These are phyloP conservation scores for Cryptotis parvus DNA, from an alignment of 2,113 vertebrate species.

Conservation along the genomic window DNA sequence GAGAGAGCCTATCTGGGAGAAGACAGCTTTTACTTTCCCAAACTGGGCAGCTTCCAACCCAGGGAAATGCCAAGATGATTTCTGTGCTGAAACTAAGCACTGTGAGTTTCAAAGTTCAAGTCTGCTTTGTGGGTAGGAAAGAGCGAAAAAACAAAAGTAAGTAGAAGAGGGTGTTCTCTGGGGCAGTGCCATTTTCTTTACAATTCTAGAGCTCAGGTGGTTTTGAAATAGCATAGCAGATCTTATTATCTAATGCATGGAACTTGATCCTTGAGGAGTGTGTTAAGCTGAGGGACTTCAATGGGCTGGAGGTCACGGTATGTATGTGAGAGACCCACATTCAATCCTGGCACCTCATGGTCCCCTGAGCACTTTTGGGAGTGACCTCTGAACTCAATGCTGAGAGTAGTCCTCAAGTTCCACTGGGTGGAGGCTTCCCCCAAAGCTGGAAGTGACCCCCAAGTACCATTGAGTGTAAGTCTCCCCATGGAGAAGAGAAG, in stretches of 20 bases:
- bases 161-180: conserved; percentile 9
- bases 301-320: too few species aligned
- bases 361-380: too few species aligned
- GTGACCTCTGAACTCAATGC: too few species aligned
- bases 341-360: too few species aligned
- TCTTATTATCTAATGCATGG: background rate
- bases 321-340: too few species aligned
- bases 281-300: too few species aligned
- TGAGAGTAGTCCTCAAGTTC: too few species aligned
- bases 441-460: too few species aligned
- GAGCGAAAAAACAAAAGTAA: background rate
- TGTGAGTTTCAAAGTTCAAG: conserved; percentile 68
- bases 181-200: conserved; percentile 65
- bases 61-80: conserved; percentile 31
- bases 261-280: conserved; percentile 76
- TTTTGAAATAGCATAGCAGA: conserved; percentile 57
- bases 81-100: conserved; percentile 43
- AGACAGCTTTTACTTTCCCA: conserved; percentile 37
- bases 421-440: too few species aligned
- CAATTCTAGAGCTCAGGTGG: conserved; percentile 58
- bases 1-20: conserved; percentile 30
- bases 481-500: too few species aligned
- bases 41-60: background rate
- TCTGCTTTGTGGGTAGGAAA: conserved; percentile 20
- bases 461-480: too few species aligned